phyloP scores from a whole-genome alignment of 1,140 invertebrate species.

The Meloidogyne chitwoodi region DNA sequence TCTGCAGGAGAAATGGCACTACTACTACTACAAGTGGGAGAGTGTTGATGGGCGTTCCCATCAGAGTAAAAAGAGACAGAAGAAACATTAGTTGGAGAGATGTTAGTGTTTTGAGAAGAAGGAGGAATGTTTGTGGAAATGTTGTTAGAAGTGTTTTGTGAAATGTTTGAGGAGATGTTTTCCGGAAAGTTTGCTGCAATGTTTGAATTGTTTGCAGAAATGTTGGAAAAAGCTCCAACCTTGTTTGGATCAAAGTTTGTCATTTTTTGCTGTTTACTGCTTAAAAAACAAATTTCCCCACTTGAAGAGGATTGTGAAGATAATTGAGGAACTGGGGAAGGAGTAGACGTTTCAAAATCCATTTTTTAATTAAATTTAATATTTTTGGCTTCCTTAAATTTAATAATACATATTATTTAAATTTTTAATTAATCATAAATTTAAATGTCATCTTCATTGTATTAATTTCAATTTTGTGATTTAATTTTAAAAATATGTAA shows the following conservation, averaged over 20 bases:
- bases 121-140: background rate
- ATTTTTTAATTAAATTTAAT: background rate
- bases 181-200: background rate
- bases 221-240: background rate
- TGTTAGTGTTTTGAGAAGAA: background rate
- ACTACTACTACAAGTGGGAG: background rate
- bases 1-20: background rate
- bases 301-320: background rate
- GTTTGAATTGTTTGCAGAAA: background rate
- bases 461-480: background rate
- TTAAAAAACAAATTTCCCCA: background rate
- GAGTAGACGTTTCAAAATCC: background rate
- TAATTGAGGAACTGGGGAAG: background rate
- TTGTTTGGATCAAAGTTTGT: background rate
- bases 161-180: background rate
- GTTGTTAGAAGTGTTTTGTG: background rate
- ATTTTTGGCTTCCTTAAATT: background rate
- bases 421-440: background rate
- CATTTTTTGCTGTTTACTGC: background rate
- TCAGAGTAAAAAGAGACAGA: background rate
- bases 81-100: background rate
- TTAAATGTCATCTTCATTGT: background rate
- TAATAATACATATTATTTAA: too few relatives aligned
- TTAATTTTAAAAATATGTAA: background rate
- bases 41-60: background rate